Evolutionary conservation across 2,797 vertebrate species (phyloP), one percentile per base, ranked within the genome.

Genomic region (Carcharodon carcharias): DNA sequence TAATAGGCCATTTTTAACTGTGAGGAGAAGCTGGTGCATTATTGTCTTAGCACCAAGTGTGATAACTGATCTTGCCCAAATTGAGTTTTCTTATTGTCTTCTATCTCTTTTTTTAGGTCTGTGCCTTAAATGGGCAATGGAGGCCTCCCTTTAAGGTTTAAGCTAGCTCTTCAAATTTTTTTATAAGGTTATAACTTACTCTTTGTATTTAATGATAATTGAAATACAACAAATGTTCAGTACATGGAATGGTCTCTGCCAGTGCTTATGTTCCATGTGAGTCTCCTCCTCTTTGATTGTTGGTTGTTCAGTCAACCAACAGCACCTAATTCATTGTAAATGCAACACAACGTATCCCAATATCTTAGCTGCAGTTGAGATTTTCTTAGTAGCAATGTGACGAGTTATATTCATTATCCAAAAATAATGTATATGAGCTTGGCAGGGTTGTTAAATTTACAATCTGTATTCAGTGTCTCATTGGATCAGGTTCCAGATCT

Each of bases 1-100:
- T 77, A 95, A 77, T 95, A n/a, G 69, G 40, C 94, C 56, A 58
- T 77, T 77, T 95, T 95, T 65, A 95, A 95, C 45, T 58, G 50
- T 95, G 54, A 95, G 71, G 50, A 73, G 69, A 73, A 56, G 69
- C 14, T 73, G 94, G 4, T 67, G 63, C 14, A 63, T 14, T 93
- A 93, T 67, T 67, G 21, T 26, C 21, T 45, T 45, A 0, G 63
- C 63, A 0, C 61, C 3, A 45, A 67, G 21, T 93, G 61, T 40
- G 91, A 21, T 67, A 67, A 67, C n/a, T n/a, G 3, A n/a, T n/a
- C 63, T 93, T 65, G 6, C 26, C 18, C 11, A n/a, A 26, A 23
- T 31, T 28, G 2, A 31, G 87, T 11, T 28, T 28, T 31, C 87
- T 56, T 31, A 0, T 8, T 7, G 82, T 50, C 6, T 7, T 18